Conservation (phyloP, 2,888 invertebrate genomes). For the Drosophila neoperkinsi region DNA sequence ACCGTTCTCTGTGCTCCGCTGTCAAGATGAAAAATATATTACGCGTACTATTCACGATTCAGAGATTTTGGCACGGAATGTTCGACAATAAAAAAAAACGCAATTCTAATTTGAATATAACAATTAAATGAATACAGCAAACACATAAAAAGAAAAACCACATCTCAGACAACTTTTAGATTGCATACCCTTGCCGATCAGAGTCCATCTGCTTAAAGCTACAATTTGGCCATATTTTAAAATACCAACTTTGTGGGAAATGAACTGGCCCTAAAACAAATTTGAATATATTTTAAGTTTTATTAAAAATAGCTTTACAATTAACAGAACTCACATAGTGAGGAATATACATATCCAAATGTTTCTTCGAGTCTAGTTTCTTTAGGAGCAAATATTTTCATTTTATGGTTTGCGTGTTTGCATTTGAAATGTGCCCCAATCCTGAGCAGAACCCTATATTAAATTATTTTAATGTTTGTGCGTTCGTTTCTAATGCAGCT, state of each 20-base stretch:
- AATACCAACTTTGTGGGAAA: no score
- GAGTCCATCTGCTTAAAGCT: not conserved
- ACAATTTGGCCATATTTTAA: no score
- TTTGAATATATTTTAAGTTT: fast-evolving
- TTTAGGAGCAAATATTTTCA: not conserved
- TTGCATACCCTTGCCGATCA: not conserved
- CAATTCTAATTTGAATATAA: conserved; percentile 50
- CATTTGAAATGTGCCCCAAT: not conserved
- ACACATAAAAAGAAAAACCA: not conserved
- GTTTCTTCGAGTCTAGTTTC: not conserved
- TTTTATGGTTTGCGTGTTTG: conserved; percentile 44
- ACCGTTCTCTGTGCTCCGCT: not conserved
- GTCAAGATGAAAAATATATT: conserved; percentile 1
- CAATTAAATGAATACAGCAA: conserved; percentile 25
- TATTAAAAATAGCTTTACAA: not conserved
- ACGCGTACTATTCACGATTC: conserved; percentile 8
- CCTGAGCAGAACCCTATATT: not conserved
- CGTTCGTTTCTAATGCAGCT: conserved; percentile 33
- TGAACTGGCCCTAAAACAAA: not conserved
- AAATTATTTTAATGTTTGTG: conserved; percentile 36
- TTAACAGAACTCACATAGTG: no score
- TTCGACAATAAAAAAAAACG: conserved; percentile 37
- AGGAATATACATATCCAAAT: no score
- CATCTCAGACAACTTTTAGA: not conserved
- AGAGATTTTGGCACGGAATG: conserved; percentile 20